phyloP scores from a whole-genome alignment of 2,888 invertebrate genomes.

The Cyclophora albipunctata region DNA sequence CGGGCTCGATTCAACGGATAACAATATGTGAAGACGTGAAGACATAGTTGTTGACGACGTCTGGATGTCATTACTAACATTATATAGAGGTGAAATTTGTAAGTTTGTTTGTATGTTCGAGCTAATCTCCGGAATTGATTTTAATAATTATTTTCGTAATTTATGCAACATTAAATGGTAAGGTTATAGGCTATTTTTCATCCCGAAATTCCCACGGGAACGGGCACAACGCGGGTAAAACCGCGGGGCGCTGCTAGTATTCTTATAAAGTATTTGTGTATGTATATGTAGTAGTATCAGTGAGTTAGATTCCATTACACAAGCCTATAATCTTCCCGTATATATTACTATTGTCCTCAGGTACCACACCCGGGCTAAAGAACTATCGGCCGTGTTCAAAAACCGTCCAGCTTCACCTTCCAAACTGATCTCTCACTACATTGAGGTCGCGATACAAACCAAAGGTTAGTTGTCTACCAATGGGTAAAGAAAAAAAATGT shows the following conservation, averaged over 20 bases:
- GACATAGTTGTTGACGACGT: too few relatives aligned
- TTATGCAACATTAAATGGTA: background rate
- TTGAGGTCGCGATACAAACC: constrained; percentile 44
- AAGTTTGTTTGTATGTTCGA: background rate
- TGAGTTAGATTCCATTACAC: too few relatives aligned
- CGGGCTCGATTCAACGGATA: background rate
- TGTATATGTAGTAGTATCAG: too few relatives aligned
- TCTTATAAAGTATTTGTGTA: too few relatives aligned
- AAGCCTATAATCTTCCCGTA: background rate
- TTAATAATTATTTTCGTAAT: background rate
- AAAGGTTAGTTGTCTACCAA: constrained; percentile 30
- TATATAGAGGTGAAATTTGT: background rate
- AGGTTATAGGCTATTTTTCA: too few relatives aligned
- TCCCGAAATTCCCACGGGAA: too few relatives aligned
- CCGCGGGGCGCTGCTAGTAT: too few relatives aligned
- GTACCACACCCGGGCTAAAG: constrained; percentile 32
- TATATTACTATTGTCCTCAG: constrained; percentile 21
- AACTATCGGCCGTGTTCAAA: constrained; percentile 35
- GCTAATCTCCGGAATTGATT: too few relatives aligned
- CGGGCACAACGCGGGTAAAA: too few relatives aligned
- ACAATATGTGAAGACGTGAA: too few relatives aligned
- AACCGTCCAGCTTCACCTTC: constrained; percentile 31
- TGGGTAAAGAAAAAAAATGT: too few relatives aligned
- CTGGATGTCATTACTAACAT: too few relatives aligned
- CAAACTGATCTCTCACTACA: constrained; percentile 38